Base-by-base conservation (phyloP, 2,797 vertebrate species). In the Chelonia mydas region DNA sequence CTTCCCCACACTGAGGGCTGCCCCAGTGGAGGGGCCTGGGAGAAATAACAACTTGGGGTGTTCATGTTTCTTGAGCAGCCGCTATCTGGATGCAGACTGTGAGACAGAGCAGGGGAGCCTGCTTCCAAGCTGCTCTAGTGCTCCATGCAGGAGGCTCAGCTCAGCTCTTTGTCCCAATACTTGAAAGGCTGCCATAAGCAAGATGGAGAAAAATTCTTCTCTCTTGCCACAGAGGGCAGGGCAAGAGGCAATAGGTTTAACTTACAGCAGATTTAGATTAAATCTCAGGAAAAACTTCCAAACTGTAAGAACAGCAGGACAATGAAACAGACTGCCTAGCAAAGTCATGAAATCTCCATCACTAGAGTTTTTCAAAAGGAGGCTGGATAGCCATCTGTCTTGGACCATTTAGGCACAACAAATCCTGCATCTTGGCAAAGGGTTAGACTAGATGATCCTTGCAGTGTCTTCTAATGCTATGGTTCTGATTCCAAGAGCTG, bases 21-120 rank as follows among this genome's bases (percentile, higher is more conserved):
- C 45, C 89, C 33, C 76, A 19, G 8, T 2, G 80, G 49, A 79
- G 0, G 15, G 31, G 31, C 59, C 59, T 61, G 31, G 27, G 1
- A 1, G 6, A 61, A 57, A 72, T 5, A 19, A 11, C 31, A 19
- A 11, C 31, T 10, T 51, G 21, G n/a, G 28, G 3, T 59, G 25
- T 59, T 3, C 0, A 0, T 23, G 4, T 28, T 81, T 86, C 84
- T 81, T 59, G 21, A 3, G 8, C 31, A 5, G 49, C 7, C 50
- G 25, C 6, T 94, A 33, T 61, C 1, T 7, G 82, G 57, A 85
- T 16, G 41, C 19, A 41, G 31, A 45, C 23, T 25, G 10, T 13
- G 41, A 41, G 41, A 15, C 10, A 74, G 68, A 41, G 68, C 68
- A 23, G n/a, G 23, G 41, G 6, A 65, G 16, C 11, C 57, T 59